Evolutionary conservation across 2,888 invertebrate species (phyloP), one percentile per base, ranked within the genome.

Genomic region (Lepidocyrtoides sp.): DNA sequence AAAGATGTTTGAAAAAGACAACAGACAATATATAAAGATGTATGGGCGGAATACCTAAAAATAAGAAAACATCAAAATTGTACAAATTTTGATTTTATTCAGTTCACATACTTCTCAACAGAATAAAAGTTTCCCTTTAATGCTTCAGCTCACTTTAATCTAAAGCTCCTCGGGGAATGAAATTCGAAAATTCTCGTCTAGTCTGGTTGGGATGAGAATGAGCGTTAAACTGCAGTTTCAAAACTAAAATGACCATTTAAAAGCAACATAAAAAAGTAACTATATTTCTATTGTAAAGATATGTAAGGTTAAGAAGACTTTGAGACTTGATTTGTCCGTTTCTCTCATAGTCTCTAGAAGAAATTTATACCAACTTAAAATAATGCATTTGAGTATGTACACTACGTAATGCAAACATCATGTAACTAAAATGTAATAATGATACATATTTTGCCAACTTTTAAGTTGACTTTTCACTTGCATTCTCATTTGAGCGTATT

Each of bases 391-490:
- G 7, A 69, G 23, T 69, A 66, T n/a, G 69, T 10, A 69, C 17
- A 14, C 0, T 8, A 41, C 41, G 36, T 14, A 26, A 32, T 23
- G 41, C 20, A 82, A 2, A 10, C 63, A 26, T 79, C 54, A 79
- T 54, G 54, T 54, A 79, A 57, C 54, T 10, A 69, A 41, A 20
- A 48, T 14, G 48, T 48, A 75, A 75, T 20, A 41, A 20, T 29
- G 8, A 17, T n/a, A n/a, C n/a, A 48, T 10, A 29, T 63, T 48
- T 63, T 63, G 83, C 83, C 83, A 83, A 66, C 7, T 60, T 83
- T 66, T 66, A n/a, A 8, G 81, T 60, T 44, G 83, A 83, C 83
- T 83, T 83, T 83, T 83, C 83, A 48, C 83, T 83, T 75, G 29
- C 75, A 75, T 12, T 69, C 69, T 69, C 69, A 69, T n/a, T n/a